Base-by-base conservation (phyloP, 2,888 invertebrate genomes). In the Drymonia ruficornis region DNA sequence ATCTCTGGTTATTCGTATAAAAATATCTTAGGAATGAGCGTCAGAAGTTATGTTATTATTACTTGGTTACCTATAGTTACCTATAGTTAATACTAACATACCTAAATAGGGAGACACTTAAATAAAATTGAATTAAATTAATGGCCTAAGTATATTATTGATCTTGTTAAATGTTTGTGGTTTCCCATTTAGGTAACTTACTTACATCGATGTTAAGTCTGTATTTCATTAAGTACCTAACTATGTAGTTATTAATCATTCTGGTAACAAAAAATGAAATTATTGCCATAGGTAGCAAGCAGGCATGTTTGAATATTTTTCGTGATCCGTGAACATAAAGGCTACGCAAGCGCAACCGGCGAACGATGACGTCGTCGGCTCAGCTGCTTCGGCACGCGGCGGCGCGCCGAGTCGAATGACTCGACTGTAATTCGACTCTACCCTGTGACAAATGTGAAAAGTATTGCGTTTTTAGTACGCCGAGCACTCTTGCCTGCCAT, bases 391-490 rank as follows among this genome's bases (percentile, higher is more conserved):
- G 73, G 81, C 83, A 79, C 82, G 80, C 84, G 81, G 80, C 84
- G 81, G 81, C 74, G 80, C 84, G 81, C 81, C 74, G 76, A 62
- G 74, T 87, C 84, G 74, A 79, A 84, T 87, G 80, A 82, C 86
- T 78, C 72, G 68, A 70, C 57, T 82, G 89, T 84, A 88, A 90
- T 78, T 63, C 72, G 88, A 90, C 54, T 76, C 61, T 60, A 65
- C 65, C 72, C 72, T 84, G 84, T 88, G 86, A 87, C 87, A 88
- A 89, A 89, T 87, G 81, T 80, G 75, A 77, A 82, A 88, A 81
- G 80, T 80, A 87, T 85, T 82, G 80, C 74, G 68, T 73, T 82
- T 83, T 79, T 76, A 77, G 74, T 75, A 70, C 70, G 54, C 67
- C 53, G 61, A 50, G 61, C 54, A 50, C 57, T 59, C 66, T 59